Evolutionary conservation across 2,888 invertebrate genomes (phyloP).

Genomic region (Leptinotarsa rubiginosa): DNA sequence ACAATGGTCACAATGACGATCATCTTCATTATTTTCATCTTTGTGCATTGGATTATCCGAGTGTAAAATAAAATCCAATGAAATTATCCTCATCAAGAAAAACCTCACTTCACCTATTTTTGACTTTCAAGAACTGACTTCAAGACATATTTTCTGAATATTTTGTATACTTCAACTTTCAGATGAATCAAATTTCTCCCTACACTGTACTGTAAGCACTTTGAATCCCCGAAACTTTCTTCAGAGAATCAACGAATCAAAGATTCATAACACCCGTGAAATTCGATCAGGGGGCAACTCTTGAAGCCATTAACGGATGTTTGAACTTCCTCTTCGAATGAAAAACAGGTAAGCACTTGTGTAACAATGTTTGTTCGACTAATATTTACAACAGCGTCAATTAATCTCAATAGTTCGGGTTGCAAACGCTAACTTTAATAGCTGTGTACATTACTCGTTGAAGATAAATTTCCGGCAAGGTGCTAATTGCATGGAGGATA

Average conservation of each 20-base stretch:
- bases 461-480: conserved; percentile 16
- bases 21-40: too few species aligned
- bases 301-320: conserved; percentile 36
- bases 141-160: not conserved
- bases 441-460: conserved; percentile 43
- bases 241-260: not conserved
- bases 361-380: conserved; percentile 45
- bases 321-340: conserved; percentile 19
- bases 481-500: conserved; percentile 11
- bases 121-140: not conserved
- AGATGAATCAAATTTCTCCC: not conserved
- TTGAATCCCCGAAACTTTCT: not conserved
- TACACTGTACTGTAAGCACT: not conserved
- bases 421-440: conserved; percentile 43
- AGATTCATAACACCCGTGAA: conserved; percentile 22
- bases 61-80: too few species aligned
- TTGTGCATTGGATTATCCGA: too few species aligned
- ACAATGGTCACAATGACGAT: too few species aligned
- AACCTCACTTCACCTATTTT: not conserved
- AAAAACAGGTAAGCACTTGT: conserved; percentile 30
- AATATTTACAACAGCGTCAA: conserved; percentile 44
- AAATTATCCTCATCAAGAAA: too few species aligned
- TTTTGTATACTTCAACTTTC: not conserved
- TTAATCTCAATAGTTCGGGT: conserved; percentile 44
- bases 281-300: conserved; percentile 33